These are phyloP conservation scores for Drosophila suboccidentalis DNA, from an alignment of 2,888 invertebrate genomes.

Conservation along the genomic window DNA sequence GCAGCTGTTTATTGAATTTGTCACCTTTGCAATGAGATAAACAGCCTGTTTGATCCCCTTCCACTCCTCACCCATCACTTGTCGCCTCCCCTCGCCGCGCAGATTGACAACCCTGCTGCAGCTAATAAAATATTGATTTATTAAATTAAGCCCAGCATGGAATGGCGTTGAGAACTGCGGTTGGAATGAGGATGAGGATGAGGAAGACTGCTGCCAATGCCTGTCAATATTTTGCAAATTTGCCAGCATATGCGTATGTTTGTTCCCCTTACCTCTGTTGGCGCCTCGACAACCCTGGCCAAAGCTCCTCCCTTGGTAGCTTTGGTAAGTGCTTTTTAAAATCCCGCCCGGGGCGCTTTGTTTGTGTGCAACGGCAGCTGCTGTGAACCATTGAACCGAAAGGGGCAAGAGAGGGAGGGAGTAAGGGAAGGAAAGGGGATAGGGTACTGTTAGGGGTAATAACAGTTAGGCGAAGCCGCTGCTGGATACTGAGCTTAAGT, in stretches of 20 bases:
- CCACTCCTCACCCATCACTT: neutral
- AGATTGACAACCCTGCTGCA: conserved; percentile 26
- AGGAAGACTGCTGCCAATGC: conserved; percentile 29
- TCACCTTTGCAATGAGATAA: conserved; percentile 44
- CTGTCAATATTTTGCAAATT: conserved; percentile 78
- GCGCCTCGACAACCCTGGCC: conserved; percentile 19
- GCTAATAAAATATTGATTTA: conserved; percentile 82
- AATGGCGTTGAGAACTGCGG: conserved; percentile 3
- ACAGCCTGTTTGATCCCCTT: conserved; percentile 41
- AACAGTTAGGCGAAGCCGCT: conserved; percentile 36
- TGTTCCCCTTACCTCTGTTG: neutral
- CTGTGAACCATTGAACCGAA: conserved; percentile 35
- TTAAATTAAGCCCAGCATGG: conserved; percentile 67
- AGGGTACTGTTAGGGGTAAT: conserved; percentile 21
- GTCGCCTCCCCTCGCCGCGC: neutral
- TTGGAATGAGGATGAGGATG: neutral
- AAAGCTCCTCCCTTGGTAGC: conserved; percentile 46
- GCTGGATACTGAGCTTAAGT: conserved; percentile 55
- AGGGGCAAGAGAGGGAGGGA: neutral
- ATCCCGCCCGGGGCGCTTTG: conserved; percentile 72
- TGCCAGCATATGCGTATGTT: conserved; percentile 49
- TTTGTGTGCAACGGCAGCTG: conserved; percentile 74
- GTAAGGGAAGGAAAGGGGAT: neutral
- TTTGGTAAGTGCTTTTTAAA: conserved; percentile 79
- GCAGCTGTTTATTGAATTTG: conserved; percentile 46